Percentiles rank a stretch among this genome's conserved stretches.
Conservation (phyloP, 2,888 invertebrate species). For the Epinotia brunnichana region DNA sequence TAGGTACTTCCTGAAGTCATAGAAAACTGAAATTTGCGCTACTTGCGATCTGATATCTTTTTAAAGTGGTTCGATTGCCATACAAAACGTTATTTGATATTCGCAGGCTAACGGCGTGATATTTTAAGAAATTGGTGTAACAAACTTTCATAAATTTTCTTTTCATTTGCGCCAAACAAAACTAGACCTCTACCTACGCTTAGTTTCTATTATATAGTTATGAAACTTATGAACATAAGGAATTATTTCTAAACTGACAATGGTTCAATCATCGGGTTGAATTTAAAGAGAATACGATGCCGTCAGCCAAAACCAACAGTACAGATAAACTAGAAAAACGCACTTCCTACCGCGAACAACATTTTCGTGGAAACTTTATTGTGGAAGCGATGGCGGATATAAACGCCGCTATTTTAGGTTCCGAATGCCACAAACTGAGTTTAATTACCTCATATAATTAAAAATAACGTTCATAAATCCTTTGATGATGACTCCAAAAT, state of each 20-base stretch:
- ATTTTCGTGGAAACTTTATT: slow-evolving; percentile 36
- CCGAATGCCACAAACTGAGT: background rate
- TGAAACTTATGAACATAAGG: background rate
- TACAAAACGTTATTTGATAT: no score
- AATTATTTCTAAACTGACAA: slow-evolving; percentile 3
- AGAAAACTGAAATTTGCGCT: no score
- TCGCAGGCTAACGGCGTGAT: no score
- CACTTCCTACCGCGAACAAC: slow-evolving; percentile 41
- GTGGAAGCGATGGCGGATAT: slow-evolving; percentile 31
- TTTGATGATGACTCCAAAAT: background rate
- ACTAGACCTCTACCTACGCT: no score
- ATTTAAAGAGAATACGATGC: slow-evolving; percentile 4
- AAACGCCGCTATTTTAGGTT: slow-evolving; percentile 25
- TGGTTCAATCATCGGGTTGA: slow-evolving; percentile 16
- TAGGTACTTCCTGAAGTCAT: no score
- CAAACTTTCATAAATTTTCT: no score
- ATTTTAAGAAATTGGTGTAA: no score
- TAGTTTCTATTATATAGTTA: no score
- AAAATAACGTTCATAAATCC: slow-evolving; percentile 5
- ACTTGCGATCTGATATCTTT: no score
- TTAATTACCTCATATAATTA: slow-evolving; percentile 19
- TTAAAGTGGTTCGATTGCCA: no score
- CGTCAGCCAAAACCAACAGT: slow-evolving; percentile 36
- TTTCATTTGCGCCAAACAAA: no score
- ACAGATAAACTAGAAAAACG: slow-evolving; percentile 22